Percentiles rank a stretch among this genome's conserved stretches.
These are phyloP conservation scores for Pteropus alecto DNA, from an alignment of 2,113 vertebrate species.

Conservation along the genomic window DNA sequence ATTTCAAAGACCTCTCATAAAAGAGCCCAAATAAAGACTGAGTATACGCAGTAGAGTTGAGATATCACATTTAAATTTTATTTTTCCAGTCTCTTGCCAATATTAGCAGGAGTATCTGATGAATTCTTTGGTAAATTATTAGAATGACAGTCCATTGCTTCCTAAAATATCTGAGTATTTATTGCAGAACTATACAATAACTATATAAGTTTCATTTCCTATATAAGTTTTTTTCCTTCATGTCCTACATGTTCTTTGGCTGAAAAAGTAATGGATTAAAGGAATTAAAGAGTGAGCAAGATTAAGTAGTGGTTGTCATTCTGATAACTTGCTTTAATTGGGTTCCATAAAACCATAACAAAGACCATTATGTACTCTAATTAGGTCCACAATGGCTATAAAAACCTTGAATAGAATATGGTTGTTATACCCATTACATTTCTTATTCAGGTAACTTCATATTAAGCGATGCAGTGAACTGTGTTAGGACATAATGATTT, in stretches of 20 bases:
- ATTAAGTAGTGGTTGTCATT: constrained; percentile 19
- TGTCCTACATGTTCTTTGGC: neutral
- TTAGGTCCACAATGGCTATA: neutral
- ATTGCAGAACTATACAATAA: neutral
- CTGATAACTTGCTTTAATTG: neutral
- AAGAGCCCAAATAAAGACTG: neutral
- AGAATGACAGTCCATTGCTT: neutral
- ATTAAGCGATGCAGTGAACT: constrained; percentile 36
- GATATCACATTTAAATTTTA: neutral
- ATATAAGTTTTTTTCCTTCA: neutral
- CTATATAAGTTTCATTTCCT: neutral
- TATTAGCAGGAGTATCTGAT: neutral
- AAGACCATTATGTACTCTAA: neutral
- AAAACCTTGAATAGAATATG: constrained; percentile 37
- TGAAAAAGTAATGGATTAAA: constrained; percentile 18
- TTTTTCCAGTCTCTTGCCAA: constrained; percentile 8
- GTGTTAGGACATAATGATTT: constrained; percentile 7
- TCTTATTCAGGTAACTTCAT: constrained; percentile 36
- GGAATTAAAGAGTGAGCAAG: neutral
- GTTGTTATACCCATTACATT: constrained; percentile 11
- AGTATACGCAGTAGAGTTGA: neutral
- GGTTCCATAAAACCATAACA: constrained; percentile 34
- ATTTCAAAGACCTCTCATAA: neutral
- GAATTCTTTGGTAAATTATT: neutral
- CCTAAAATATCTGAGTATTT: neutral